These are phyloP conservation scores for Catostylus mosaicus DNA, from an alignment of 30 jellyfish, hydroid and myxozoan genomes.

Conservation along the genomic window DNA sequence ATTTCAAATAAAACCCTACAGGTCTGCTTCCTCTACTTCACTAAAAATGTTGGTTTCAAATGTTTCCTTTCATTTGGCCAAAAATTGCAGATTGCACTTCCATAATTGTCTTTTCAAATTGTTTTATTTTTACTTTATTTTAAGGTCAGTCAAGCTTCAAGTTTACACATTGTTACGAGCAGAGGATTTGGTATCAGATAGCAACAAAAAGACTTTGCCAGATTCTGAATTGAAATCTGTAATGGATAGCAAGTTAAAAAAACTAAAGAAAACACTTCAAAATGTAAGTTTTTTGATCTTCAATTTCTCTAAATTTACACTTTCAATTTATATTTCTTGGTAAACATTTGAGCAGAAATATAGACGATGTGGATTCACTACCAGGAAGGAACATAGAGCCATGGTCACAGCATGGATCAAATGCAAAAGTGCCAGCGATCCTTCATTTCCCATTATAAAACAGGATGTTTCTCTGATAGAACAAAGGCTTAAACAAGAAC, in stretches of 20 bases:
- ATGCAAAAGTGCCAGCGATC: too few species aligned
- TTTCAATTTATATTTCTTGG: not conserved
- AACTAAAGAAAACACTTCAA: not conserved
- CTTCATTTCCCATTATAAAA: too few species aligned
- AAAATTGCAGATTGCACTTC: too few species aligned
- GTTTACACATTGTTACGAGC: conserved; percentile 15
- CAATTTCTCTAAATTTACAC: not conserved
- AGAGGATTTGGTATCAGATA: conserved; percentile 11
- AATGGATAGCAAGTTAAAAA: not conserved
- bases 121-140: not conserved
- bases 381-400: too few species aligned
- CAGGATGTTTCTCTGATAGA: too few species aligned
- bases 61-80: too few species aligned
- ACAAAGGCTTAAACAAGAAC: too few species aligned
- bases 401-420: too few species aligned
- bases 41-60: too few species aligned
- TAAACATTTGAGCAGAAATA: not conserved
- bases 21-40: too few species aligned
- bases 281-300: conserved; percentile 13
- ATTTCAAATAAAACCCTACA: too few species aligned
- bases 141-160: conserved; percentile 19
- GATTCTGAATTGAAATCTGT: conserved; percentile 9
- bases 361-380: not conserved
- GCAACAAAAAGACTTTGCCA: not conserved
- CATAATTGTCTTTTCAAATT: too few species aligned